Evolutionary conservation across 2,113 vertebrate species (phyloP), one percentile per base, ranked within the genome.

Genomic region (Dasyurus viverrinus): DNA sequence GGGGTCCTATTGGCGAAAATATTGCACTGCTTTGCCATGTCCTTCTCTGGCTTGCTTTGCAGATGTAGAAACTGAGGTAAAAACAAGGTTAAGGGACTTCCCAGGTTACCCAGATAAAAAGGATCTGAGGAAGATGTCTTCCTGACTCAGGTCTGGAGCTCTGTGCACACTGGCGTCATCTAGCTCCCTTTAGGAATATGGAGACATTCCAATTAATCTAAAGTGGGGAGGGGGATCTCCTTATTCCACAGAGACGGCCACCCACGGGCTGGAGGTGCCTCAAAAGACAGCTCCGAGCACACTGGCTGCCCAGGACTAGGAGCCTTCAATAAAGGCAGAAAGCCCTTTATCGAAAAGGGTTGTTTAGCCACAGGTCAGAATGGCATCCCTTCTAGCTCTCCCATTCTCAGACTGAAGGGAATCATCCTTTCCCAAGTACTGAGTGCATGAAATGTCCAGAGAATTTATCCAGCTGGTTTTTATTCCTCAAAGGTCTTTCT

Each of bases 331-430:
- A 84, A 23, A 84, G n/a, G 68, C 36, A 8, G 6, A 84, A 42
- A n/a, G n/a, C 22, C 1, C n/a, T 19, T 8, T 23, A 2, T 84
- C n/a, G 42, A 42, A 19, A 2, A 30, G 16, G 36, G 68, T 22
- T 97, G 97, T 95, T 98, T 95, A 94, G 96, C 97, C 95, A 95
- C 95, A 97, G 96, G 96, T 97, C 95, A 92, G 92, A 97, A 91
- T 2, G 2, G 91, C 95, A 92, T 22, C 68, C 97, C 97, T 98
- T 97, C 97, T 96, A 94, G 97, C 5, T 16, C 26, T 48, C 42
- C 14, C 48, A 89, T 90, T 93, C 95, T 93, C 54, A 93, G 55
- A 60, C 93, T 94, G 22, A 36, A 54, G 26, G 57, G n/a, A 42
- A 93, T 91, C 16, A 23, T 89, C 53, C 92, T 92, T 89, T 36